Conservation (phyloP, 2,888 invertebrate genomes). For the Diabrotica balteata region DNA sequence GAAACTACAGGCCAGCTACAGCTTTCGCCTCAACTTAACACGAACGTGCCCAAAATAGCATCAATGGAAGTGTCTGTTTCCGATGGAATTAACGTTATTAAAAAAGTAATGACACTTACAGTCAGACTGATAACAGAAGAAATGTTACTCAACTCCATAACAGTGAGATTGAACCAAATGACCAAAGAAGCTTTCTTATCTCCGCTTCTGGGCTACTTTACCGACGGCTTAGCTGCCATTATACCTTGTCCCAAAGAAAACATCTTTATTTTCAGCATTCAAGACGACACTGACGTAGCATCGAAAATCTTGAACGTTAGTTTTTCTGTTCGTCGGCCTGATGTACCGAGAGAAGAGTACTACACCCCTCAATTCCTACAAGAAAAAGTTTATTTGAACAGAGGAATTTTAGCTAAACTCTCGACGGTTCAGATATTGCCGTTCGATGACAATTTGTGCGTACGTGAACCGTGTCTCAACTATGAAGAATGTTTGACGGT, state of each 20-base stretch:
- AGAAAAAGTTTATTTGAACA: constrained; percentile 92
- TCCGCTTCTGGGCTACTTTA: constrained; percentile 84
- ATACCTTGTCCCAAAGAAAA: constrained; percentile 92
- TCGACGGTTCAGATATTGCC: constrained; percentile 91
- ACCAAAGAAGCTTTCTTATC: constrained; percentile 91
- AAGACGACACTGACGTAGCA: constrained; percentile 89
- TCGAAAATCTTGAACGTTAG: constrained; percentile 91
- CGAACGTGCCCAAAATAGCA: constrained; percentile 92
- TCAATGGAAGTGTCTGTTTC: constrained; percentile 93
- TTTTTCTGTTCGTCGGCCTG: constrained; percentile 86
- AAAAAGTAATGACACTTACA: constrained; percentile 89
- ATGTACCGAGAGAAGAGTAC: constrained; percentile 78
- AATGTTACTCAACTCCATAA: constrained; percentile 93
- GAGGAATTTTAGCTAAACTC: constrained; percentile 83
- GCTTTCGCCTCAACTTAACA: constrained; percentile 90
- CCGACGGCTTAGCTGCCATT: constrained; percentile 90
- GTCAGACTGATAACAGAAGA: constrained; percentile 92
- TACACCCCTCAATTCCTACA: constrained; percentile 89
- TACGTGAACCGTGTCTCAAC: constrained; percentile 93
- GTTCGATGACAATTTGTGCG: constrained; percentile 95
- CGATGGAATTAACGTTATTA: constrained; percentile 93
- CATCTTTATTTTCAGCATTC: constrained; percentile 90
- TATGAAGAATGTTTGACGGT: constrained; percentile 92
- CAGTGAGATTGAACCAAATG: constrained; percentile 91
- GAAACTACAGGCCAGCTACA: constrained; percentile 83